Base-by-base conservation (phyloP, 2,797 vertebrate genomes). In the Schizothorax lantsangensis region DNA sequence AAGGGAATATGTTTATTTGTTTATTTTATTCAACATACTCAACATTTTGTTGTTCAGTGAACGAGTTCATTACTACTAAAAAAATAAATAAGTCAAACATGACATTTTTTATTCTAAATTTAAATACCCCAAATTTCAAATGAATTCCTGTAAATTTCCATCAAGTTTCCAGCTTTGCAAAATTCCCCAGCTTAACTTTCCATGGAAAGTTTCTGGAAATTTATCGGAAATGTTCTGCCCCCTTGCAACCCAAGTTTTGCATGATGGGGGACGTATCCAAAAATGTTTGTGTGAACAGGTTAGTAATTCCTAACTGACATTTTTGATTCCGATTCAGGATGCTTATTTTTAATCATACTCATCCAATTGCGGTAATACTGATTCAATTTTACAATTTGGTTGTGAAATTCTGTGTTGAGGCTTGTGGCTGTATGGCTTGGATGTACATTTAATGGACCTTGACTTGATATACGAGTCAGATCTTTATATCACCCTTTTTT, bases 391-490 rank as follows among this genome's bases (percentile, higher is more conserved):
- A 49, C 15, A 21, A 33, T 52, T 21, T 75, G 4, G 10, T 54
- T 23, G 19, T 36, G 49, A 14, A 21, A 21, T 36, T 75, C 36
- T 7, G 19, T 33, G 59, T 11, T 36, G 6, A 5, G 38, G 47
- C 45, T 17, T 64, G 12, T 23, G 26, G 7, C 54, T 64, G 71
- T 75, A 75, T 66, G 57, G 7, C 30, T 75, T 75, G 26, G 66
- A 84, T 64, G 54, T n/a, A 84, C 19, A 49, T 75, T 19, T 75
- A 38, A 66, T 66, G 43, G 57, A 75, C 40, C 26, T 47, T 64
- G 30, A 84, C 47, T 62, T 47, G 40, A 74, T 64, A 62, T 43
- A 75, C 26, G 21, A 77, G 72, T 84, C 71, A 75, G 40, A 33
- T 17, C 12, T 75, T 64, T 84, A 84, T 36, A 75, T 49, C 82